These are phyloP conservation scores for Rhincodon typus DNA, from an alignment of 2,797 vertebrate genomes.

Conservation along the genomic window DNA sequence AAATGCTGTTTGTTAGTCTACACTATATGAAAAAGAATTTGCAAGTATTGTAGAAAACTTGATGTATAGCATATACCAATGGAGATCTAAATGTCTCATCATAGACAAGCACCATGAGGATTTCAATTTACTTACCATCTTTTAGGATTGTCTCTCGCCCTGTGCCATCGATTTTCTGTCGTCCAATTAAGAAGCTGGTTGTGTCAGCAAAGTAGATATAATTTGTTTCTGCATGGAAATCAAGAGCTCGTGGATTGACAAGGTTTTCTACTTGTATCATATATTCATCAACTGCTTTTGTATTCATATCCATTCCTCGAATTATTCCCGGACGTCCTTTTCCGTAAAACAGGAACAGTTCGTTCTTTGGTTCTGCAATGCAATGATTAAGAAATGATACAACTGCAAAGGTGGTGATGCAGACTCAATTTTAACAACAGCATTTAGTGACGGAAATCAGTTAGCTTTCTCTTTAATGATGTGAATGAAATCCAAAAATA, in stretches of 20 bases:
- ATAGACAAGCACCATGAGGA: constrained; percentile 34
- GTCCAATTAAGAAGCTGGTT: constrained; percentile 92
- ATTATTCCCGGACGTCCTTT: constrained; percentile 95
- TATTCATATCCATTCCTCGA: constrained; percentile 86
- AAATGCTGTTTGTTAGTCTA: constrained; percentile 34
- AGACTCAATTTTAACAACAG: constrained; percentile 47
- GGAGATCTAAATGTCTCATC: background rate
- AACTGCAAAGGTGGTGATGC: too few relatives aligned
- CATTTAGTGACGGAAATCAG: constrained; percentile 62
- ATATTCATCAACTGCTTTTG: constrained; percentile 85
- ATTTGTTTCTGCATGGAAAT: constrained; percentile 84
- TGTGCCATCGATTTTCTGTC: constrained; percentile 88
- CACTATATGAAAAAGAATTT: constrained; percentile 35
- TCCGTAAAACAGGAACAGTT: constrained; percentile 96
- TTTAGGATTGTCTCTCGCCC: constrained; percentile 88
- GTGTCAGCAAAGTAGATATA: constrained; percentile 97
- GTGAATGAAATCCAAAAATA: constrained; percentile 58
- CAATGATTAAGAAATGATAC: constrained; percentile 60
- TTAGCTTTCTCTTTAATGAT: constrained; percentile 50
- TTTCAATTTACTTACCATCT: constrained; percentile 66
- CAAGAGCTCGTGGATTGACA: constrained; percentile 90
- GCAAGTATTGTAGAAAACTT: constrained; percentile 37
- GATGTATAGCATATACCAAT: constrained; percentile 37
- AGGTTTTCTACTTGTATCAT: constrained; percentile 91
- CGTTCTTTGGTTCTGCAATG: constrained; percentile 83